Conservation (phyloP, 2,888 invertebrate species). For the Caprella mutica region DNA sequence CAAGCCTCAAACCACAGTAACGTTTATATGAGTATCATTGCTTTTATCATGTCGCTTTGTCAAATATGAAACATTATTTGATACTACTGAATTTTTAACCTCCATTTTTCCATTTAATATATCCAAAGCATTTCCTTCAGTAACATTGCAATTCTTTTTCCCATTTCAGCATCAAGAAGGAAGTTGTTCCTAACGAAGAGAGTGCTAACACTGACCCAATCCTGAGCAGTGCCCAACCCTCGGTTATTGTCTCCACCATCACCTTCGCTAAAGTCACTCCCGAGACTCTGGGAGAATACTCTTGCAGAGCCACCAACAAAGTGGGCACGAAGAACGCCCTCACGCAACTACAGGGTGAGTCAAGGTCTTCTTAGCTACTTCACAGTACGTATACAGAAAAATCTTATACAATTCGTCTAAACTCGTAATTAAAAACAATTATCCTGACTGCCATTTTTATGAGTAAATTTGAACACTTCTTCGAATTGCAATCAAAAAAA, state of each 20-base stretch:
- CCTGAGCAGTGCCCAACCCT: not conserved
- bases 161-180: no score
- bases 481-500: not conserved
- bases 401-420: not conserved
- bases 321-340: constrained; percentile 12
- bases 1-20: no score
- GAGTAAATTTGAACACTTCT: not conserved
- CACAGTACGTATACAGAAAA: not conserved
- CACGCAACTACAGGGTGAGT: constrained; percentile 19
- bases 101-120: no score
- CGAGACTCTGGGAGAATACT: constrained; percentile 23
- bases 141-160: no score
- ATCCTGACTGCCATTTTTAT: not conserved
- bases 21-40: no score
- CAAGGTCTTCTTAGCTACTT: not conserved
- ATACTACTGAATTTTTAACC: no score
- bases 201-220: no score
- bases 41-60: no score
- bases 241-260: constrained; percentile 16
- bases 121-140: no score
- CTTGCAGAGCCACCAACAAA: constrained; percentile 19
- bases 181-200: no score
- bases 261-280: constrained; percentile 4
- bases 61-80: no score
- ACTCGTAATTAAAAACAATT: not conserved